Evolutionary conservation across 2,113 vertebrate genomes (phyloP), one percentile per base, ranked within the genome.

Genomic region (Pelodiscus sinensis): DNA sequence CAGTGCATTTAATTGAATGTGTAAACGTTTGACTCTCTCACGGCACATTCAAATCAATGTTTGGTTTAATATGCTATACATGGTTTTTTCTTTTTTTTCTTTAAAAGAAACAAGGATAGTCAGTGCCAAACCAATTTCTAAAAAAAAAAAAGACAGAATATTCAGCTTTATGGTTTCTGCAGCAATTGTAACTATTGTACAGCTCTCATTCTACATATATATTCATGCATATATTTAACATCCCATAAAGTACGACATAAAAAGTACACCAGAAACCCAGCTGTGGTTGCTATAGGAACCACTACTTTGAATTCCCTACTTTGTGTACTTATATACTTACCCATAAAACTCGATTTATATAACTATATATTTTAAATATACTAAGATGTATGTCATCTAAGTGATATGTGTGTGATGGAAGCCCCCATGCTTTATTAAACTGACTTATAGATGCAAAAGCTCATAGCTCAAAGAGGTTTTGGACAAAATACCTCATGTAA

Each of bases 141-240:
- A 19, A 84, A 44, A 44, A 84, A 44, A 44, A 54, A 90, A 77
- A 92, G 1, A 19, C 50, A 18, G 21, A 65, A 89, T 77, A 87
- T 87, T 54, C 80, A 93, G 52, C 25, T 11, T 79, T 68, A 29
- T 51, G 8, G 24, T 44, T 91, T 38, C 31, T 77, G 38, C 1
- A 51, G 5, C 60, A 88, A 29, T 79, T 84, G 62, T 84, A 88
- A 55, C 54, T 31, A 35, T 44, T 44, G 44, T 44, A 44, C 44
- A 44, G 79, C 87, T 38, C 90, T 88, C 81, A 85, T 9, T 51
- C 25, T 50, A 29, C 3, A 60, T 27, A 54, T 3, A 12, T 90
- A 75, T 80, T 71, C 54, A 79, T 38, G 29, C 82, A 79, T 71
- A 87, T 92, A 88, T 90, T 91, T 87, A 94, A 92, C 83, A n/a